Evolutionary conservation across 2,888 invertebrate genomes (phyloP).

Genomic region (Aphelenchoides bicaudatus): DNA sequence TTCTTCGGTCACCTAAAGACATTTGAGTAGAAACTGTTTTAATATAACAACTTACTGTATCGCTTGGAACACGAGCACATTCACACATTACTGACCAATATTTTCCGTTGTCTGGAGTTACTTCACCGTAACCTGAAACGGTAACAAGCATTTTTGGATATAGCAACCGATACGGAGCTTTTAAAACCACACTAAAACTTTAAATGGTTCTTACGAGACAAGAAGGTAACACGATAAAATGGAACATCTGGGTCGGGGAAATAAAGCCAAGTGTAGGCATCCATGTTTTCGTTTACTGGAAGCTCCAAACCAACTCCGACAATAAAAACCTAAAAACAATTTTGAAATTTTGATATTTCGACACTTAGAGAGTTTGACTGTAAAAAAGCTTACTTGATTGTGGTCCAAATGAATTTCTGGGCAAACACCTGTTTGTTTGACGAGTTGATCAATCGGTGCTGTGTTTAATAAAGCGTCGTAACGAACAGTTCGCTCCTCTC

Average conservation of each 20-base stretch:
- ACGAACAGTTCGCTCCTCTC: constrained; percentile 24
- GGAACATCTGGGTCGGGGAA: constrained; percentile 58
- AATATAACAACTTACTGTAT: constrained; percentile 34
- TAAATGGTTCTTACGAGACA: constrained; percentile 32
- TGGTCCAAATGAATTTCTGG: constrained; percentile 45
- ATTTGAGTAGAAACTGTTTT: constrained; percentile 2
- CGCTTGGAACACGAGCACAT: constrained; percentile 53
- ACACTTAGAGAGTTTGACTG: not conserved
- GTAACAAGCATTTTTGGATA: too few species aligned
- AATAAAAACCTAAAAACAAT: constrained; percentile 50
- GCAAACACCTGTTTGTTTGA: constrained; percentile 51
- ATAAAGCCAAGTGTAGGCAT: constrained; percentile 59
- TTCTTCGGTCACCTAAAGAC: constrained; percentile 37
- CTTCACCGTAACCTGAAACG: constrained; percentile 50
- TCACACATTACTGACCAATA: constrained; percentile 61
- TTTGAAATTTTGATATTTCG: not conserved
- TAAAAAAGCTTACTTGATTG: constrained; percentile 42
- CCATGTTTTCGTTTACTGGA: constrained; percentile 49
- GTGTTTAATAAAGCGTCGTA: constrained; percentile 56
- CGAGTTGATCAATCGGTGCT: constrained; percentile 52
- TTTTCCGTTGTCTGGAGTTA: constrained; percentile 54
- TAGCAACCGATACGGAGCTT: too few species aligned
- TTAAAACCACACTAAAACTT: not conserved
- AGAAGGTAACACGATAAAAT: constrained; percentile 58
- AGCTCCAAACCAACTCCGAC: constrained; percentile 55